phyloP scores from a whole-genome alignment of 2,797 vertebrate species.

The Aselliscus stoliczkanus region DNA sequence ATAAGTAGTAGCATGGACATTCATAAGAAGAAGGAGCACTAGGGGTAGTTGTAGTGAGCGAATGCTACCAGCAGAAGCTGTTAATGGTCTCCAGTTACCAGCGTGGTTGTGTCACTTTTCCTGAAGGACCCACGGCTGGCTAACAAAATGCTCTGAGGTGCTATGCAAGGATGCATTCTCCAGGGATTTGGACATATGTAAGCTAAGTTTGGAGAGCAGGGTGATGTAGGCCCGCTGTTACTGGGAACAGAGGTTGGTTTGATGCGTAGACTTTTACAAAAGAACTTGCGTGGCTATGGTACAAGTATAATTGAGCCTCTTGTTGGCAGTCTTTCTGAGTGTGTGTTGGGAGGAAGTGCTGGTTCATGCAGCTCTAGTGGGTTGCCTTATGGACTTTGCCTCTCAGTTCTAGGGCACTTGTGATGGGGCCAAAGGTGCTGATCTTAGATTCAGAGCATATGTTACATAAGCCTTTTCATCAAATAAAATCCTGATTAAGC shows the following conservation, averaged over 20 bases:
- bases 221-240: neutral
- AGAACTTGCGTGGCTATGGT: neutral
- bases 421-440: neutral
- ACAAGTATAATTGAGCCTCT: neutral
- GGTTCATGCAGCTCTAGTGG: neutral
- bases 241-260: neutral
- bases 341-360: neutral
- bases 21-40: neutral
- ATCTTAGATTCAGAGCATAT: neutral
- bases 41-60: neutral
- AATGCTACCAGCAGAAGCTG: neutral
- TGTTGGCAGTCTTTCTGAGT: neutral
- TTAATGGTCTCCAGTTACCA: neutral
- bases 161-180: neutral
- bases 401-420: neutral
- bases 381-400: neutral
- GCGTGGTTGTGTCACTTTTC: neutral
- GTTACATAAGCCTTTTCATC: neutral
- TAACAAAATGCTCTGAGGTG: neutral
- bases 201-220: neutral
- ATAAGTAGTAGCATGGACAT: neutral
- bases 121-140: neutral
- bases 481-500: neutral
- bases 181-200: neutral
- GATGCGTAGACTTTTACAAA: neutral